Evolutionary conservation across 2,113 vertebrate species (phyloP), one percentile per base, ranked within the genome.

Genomic region (Syrmaticus mikado): DNA sequence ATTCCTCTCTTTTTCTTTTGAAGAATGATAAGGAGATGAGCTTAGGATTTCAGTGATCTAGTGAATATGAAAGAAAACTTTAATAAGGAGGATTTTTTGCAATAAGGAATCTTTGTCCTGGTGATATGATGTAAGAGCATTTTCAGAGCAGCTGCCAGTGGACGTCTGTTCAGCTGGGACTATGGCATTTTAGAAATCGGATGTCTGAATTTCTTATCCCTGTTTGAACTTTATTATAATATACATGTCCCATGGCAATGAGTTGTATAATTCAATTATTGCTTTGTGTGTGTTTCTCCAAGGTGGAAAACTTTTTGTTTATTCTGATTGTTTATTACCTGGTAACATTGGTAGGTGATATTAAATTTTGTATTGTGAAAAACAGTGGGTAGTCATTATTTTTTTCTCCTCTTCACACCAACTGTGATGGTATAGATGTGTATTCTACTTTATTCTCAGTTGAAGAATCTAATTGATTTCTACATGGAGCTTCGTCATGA

Each of bases 211-310:
- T 85, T 74, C 68, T 81, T 57, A 74, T 66, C 19, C 22, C 14
- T 46, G 11, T 65, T 64, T 91, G 55, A 85, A 91, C 45, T 58
- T 76, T 24, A 64, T 80, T 91, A 67, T 41, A 83, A 85, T 70
- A 34, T 13, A 22, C 11, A 1, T 50, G 76, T 74, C 60, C 64
- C 43, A 25, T 64, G 50, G 14, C 25, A 77, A 46, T 13, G 7
- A 41, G n/a, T 32, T 73, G 13, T 45, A 38, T 70, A 48, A 91
- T 53, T 85, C 68, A 87, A 89, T 93, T 92, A 82, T 66, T 75
- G 40, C 32, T 80, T 68, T 87, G 16, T 61, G 7, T 71, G 40
- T 82, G 3, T 91, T 85, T 95, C 50, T 80, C 0, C 0, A 10
- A 11, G 16, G 2, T 64, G 45, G 41, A 12, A 17, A 89, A 36